Percentiles rank a stretch among this genome's conserved stretches.
Evolutionary conservation across 2,113 vertebrate genomes (phyloP).

Genomic region (Microcebus tavaratra): DNA sequence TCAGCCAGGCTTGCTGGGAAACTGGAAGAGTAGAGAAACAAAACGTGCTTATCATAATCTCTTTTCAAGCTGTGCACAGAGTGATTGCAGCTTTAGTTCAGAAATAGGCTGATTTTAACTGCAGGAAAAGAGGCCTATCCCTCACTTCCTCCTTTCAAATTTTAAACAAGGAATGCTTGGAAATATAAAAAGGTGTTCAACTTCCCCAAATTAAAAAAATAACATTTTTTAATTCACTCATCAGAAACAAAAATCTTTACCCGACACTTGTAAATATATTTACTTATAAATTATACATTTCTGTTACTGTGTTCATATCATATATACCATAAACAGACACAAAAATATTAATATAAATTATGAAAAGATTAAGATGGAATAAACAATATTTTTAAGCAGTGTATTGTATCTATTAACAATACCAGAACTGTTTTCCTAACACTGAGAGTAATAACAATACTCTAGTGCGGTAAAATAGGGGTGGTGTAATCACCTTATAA

Average conservation of each 20-base stretch:
- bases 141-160: slow-evolving; percentile 23
- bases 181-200: not conserved
- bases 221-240: not conserved
- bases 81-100: slow-evolving; percentile 28
- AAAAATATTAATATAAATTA: not conserved
- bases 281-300: not conserved
- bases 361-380: not conserved
- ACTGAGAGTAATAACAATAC: not conserved
- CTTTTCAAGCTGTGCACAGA: slow-evolving; percentile 37
- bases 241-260: not conserved
- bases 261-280: not conserved
- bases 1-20: not conserved
- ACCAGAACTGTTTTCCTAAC: not conserved
- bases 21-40: slow-evolving; percentile 33
- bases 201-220: not conserved
- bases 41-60: slow-evolving; percentile 47
- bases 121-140: not conserved
- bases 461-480: not conserved
- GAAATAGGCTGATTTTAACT: slow-evolving; percentile 3
- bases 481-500: not conserved
- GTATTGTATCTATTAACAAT: not conserved
- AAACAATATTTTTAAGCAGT: not conserved
- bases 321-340: not conserved
- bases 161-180: not conserved
- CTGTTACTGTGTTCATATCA: not conserved